Conservation (phyloP, 2,113 vertebrate species). For the Coptodon rendalli region DNA sequence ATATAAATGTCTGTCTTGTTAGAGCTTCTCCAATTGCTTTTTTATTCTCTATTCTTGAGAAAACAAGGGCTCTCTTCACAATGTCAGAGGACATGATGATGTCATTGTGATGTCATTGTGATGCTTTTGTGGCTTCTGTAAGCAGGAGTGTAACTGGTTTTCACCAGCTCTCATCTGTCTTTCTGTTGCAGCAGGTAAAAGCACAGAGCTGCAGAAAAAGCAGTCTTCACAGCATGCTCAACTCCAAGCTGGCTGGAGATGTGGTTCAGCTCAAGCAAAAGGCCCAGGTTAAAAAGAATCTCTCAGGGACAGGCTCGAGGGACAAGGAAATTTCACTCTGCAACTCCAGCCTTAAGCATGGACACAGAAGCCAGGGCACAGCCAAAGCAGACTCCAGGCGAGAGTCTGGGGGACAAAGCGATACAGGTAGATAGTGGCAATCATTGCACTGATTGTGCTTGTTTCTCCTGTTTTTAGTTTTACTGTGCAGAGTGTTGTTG, state of each 20-base stretch:
- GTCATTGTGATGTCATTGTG: neutral
- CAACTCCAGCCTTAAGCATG: slow-evolving; percentile 75
- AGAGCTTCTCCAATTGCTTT: slow-evolving; percentile 10
- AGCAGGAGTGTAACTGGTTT: slow-evolving; percentile 35
- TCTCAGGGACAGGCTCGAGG: slow-evolving; percentile 71
- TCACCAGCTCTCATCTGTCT: slow-evolving; percentile 29
- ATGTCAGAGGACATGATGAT: neutral
- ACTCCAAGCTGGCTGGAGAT: slow-evolving; percentile 67
- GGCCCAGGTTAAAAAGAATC: slow-evolving; percentile 74
- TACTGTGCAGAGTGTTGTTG: neutral
- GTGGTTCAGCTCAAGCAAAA: slow-evolving; percentile 83
- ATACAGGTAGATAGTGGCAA: slow-evolving; percentile 64
- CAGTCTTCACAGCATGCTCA: slow-evolving; percentile 62
- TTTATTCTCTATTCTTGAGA: slow-evolving; percentile 17
- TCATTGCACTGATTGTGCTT: neutral
- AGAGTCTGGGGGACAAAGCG: slow-evolving; percentile 70
- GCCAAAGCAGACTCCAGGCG: slow-evolving; percentile 63
- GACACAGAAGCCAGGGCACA: slow-evolving; percentile 70
- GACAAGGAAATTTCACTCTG: slow-evolving; percentile 72
- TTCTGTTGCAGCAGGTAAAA: slow-evolving; percentile 73
- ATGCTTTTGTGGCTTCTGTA: slow-evolving; percentile 30
- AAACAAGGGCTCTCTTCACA: slow-evolving; percentile 19
- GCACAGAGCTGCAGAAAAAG: slow-evolving; percentile 73
- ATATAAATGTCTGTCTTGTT: slow-evolving; percentile 46
- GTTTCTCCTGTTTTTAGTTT: neutral